Evolutionary conservation across 2,797 vertebrate species (phyloP).

Genomic region (Tokudaia tokunoshimensis): DNA sequence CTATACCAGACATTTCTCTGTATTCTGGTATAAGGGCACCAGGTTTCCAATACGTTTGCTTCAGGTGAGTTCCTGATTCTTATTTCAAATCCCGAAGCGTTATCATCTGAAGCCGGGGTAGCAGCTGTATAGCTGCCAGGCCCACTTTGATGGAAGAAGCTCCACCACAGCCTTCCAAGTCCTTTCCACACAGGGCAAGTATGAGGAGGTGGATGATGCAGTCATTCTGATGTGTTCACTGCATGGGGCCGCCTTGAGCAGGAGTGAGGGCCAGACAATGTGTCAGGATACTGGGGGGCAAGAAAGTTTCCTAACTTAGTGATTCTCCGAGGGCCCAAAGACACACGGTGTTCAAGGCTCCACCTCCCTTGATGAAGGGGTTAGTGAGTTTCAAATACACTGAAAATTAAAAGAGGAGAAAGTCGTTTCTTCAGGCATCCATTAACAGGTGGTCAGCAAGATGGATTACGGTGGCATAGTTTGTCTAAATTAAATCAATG

Average conservation of each 20-base stretch:
- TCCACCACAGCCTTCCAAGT: neutral
- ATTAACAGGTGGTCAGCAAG: conserved; percentile 45
- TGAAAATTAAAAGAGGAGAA: conserved; percentile 51
- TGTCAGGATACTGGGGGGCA: rapidly evolving
- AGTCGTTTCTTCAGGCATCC: conserved; percentile 27
- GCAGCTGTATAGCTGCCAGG: neutral
- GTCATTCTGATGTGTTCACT: neutral
- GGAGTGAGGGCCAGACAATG: neutral
- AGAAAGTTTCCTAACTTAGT: neutral
- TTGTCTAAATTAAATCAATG: conserved; percentile 77
- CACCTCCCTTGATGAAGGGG: conserved; percentile 22
- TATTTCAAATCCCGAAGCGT: neutral
- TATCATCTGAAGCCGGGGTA: neutral
- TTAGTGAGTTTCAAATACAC: conserved; percentile 55
- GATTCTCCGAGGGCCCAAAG: neutral
- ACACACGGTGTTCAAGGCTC: neutral
- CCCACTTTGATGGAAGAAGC: neutral
- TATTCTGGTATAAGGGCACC: neutral
- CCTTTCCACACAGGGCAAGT: neutral
- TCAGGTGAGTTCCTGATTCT: conserved; percentile 16
- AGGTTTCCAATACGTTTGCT: conserved; percentile 15
- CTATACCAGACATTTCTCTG: neutral
- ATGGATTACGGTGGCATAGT: conserved; percentile 4
- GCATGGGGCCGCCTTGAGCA: rapidly evolving
- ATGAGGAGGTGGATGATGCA: rapidly evolving